Percentiles rank a stretch among this genome's conserved stretches.
phyloP scores from a whole-genome alignment of 2,888 invertebrate species.

The Rhimphoctona megacephalus region DNA sequence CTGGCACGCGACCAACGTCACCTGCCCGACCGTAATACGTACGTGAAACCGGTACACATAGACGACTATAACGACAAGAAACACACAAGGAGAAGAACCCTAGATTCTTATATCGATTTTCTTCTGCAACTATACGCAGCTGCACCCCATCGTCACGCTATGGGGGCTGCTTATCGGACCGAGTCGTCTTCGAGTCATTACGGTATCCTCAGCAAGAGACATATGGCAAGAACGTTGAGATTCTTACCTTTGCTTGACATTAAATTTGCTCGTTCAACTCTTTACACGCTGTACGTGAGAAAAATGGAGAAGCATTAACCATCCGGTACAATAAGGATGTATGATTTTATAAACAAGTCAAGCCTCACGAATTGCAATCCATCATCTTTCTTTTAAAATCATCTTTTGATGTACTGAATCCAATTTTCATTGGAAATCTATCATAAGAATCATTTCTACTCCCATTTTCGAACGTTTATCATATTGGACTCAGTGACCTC shows the following conservation, averaged over 20 bases:
- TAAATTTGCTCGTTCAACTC: conserved; percentile 43
- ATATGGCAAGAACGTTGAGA: conserved; percentile 81
- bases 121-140: conserved; percentile 75
- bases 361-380: background rate
- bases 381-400: background rate
- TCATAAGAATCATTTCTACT: background rate
- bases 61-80: conserved; percentile 4
- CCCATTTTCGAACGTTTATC: background rate
- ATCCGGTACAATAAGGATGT: conserved; percentile 4
- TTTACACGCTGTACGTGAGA: conserved; percentile 59
- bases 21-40: conserved; percentile 79
- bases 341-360: background rate
- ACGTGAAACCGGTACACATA: conserved; percentile 72
- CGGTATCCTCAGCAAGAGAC: conserved; percentile 71
- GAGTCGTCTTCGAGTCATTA: conserved; percentile 77
- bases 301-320: conserved; percentile 13
- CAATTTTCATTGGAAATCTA: background rate
- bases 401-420: background rate
- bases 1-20: conserved; percentile 85
- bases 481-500: background rate
- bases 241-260: conserved; percentile 74
- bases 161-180: conserved; percentile 78
- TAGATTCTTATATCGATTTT: conserved; percentile 76
- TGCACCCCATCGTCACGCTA: conserved; percentile 76
- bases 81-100: conserved; percentile 32